Percentiles rank a stretch among this genome's conserved stretches.
Evolutionary conservation across 1,140 invertebrate species (phyloP).

Genomic region (Philopotamus ludificatus): DNA sequence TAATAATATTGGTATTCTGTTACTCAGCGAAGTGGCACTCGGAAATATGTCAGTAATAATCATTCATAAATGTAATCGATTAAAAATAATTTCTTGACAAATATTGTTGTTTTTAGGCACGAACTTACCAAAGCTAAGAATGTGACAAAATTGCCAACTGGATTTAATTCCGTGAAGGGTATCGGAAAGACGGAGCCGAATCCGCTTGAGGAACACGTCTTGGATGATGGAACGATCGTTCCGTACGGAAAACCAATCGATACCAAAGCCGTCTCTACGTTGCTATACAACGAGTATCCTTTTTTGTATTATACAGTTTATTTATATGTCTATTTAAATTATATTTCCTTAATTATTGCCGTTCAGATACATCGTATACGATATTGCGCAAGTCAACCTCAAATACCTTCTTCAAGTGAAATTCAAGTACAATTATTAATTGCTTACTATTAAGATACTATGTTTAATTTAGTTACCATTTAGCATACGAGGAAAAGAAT

Average conservation of each 20-base stretch:
- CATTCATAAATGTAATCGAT: slow-evolving; percentile 38
- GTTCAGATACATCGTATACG: slow-evolving; percentile 83
- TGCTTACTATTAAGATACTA: too few species aligned
- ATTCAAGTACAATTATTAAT: slow-evolving; percentile 63
- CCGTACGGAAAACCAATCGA: slow-evolving; percentile 68
- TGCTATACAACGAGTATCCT: slow-evolving; percentile 86
- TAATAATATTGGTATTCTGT: slow-evolving; percentile 76
- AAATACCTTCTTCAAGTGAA: slow-evolving; percentile 77
- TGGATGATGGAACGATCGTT: slow-evolving; percentile 68
- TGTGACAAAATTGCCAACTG: slow-evolving; percentile 74
- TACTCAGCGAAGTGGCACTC: slow-evolving; percentile 94
- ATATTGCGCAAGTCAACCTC: slow-evolving; percentile 83
- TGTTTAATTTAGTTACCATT: too few species aligned
- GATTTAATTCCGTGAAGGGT: slow-evolving; percentile 80
- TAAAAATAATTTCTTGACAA: not conserved
- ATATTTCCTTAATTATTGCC: slow-evolving; percentile 52
- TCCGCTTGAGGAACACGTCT: slow-evolving; percentile 44
- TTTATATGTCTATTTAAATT: not conserved
- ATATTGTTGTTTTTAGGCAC: slow-evolving; percentile 57
- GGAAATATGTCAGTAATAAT: slow-evolving; percentile 77
- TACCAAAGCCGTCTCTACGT: slow-evolving; percentile 49
- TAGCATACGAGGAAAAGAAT: too few species aligned
- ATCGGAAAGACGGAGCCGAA: slow-evolving; percentile 72
- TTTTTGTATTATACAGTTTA: slow-evolving; percentile 43
- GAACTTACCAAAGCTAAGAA: slow-evolving; percentile 70